Base-by-base conservation (phyloP, 1,140 invertebrate genomes). In the Caerostris extrusa region DNA sequence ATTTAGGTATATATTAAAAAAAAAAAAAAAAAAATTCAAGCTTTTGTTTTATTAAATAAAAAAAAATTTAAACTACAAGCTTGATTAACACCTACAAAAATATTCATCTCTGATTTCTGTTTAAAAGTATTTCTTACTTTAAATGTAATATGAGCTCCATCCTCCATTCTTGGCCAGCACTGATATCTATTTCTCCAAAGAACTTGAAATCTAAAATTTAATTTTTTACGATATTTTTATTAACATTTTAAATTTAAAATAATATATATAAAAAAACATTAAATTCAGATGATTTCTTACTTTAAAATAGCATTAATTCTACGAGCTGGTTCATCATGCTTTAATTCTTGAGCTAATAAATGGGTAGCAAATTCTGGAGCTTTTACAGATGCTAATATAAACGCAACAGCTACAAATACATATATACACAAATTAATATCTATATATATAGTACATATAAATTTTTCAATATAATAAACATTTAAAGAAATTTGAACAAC, bases 121-220 rank as follows among this genome's bases (percentile, higher is more conserved):
- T 34, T 34, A 34, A 34, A 34, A 34, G 34, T 34, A 34, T 34
- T 57, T 64, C 82, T 94, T 92, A 97, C 96, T 97, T 99, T 99
- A 95, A 99, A 99, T 0, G 98, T 98, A 19, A 98, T 95, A 90
- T 99, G 98, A 6, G 99, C 99, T 55, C 98, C 98, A 96, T 99
- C 99, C 96, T 99, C 99, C 98, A 99, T 99, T 94, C 99, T 97
- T 0, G 98, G 98, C 99, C 99, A 99, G 7, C 99, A 98, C 97
- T 99, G 99, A 96, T 99, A 99, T n/a, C 99, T 97, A 95, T 98
- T 97, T 95, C 98, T 98, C 99, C 99, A 99, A 61, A 99, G 96
- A 8, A 98, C 97, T 97, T 99, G 98, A 96, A 99, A 99, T 94
- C 98, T 97, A 7, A 69, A 90, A 71, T 19, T 91, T 5, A 56